Conservation (phyloP, 2,888 invertebrate species). For the Dynastes tityus region DNA sequence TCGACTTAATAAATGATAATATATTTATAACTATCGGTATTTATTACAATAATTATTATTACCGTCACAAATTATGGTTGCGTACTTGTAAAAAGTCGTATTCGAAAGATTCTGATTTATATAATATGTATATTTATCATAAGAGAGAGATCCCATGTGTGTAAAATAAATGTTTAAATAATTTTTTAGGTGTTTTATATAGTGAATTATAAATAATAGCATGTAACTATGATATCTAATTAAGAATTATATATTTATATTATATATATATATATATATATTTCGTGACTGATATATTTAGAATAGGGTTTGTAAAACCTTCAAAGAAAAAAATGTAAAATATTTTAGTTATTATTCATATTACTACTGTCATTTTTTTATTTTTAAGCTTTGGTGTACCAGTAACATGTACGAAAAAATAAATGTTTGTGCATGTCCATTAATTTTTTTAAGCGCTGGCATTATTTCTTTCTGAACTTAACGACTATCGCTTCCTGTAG, state of each 20-base stretch:
- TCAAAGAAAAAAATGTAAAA: conserved; percentile 55
- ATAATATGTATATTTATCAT: conserved; percentile 46
- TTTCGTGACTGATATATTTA: conserved; percentile 65
- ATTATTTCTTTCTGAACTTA: conserved; percentile 52
- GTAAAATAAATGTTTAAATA: conserved; percentile 68
- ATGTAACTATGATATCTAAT: conserved; percentile 44
- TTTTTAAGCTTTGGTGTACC: conserved; percentile 66
- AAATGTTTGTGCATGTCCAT: conserved; percentile 72
- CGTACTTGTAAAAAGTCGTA: conserved; percentile 63
- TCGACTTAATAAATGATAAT: conserved; percentile 56
- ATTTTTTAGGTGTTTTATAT: conserved; percentile 68
- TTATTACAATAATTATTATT: conserved; percentile 56
- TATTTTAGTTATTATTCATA: conserved; percentile 57
- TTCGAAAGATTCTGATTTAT: conserved; percentile 59
- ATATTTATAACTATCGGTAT: conserved; percentile 57
- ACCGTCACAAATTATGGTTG: conserved; percentile 49
- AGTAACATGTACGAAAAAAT: conserved; percentile 68
- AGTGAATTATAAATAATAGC: conserved; percentile 60
- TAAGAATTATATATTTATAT: conserved; percentile 36
- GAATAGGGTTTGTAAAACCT: conserved; percentile 61
- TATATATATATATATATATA: conserved; percentile 51
- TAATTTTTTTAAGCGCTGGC: conserved; percentile 65
- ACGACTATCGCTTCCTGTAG: not conserved
- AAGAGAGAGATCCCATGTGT: conserved; percentile 59
- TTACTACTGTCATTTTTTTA: conserved; percentile 23